Evolutionary conservation across 2,113 vertebrate genomes (phyloP).

Genomic region (Rissa tridactyla): DNA sequence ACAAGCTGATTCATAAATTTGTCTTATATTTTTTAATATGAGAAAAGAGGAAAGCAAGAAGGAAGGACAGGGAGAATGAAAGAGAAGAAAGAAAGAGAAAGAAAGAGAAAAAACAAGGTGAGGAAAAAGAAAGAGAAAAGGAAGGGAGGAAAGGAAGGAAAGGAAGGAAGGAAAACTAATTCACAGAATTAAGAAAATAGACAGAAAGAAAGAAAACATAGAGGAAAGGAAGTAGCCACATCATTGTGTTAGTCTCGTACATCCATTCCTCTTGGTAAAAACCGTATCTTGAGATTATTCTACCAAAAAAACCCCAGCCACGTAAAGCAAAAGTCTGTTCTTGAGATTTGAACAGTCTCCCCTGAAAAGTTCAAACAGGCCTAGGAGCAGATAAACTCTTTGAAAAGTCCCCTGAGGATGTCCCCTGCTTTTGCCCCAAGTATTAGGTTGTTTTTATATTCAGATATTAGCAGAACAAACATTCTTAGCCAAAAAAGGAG

Average conservation of each 20-base stretch:
- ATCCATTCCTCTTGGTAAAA: not conserved
- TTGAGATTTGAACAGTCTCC: not conserved
- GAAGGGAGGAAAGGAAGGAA: too few species aligned
- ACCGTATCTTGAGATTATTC: not conserved
- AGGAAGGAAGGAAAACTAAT: not conserved
- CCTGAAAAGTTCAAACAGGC: conserved; percentile 18
- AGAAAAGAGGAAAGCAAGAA: not conserved
- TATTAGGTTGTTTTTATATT: conserved; percentile 50
- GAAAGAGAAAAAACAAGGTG: too few species aligned
- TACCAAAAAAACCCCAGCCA: not conserved
- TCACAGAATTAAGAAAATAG: not conserved
- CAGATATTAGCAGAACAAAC: conserved; percentile 51
- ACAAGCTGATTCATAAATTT: not conserved
- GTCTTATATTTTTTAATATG: not conserved
- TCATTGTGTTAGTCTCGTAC: not conserved
- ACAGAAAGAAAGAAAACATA: not conserved
- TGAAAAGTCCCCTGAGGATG: conserved; percentile 38
- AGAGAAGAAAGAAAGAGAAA: too few species aligned
- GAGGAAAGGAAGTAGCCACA: not conserved
- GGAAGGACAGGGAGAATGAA: not conserved
- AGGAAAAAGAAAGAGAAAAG: not conserved
- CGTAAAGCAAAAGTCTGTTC: not conserved
- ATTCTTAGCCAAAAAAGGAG: conserved; percentile 67
- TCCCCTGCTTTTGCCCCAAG: conserved; percentile 35
- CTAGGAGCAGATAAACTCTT: not conserved